Evolutionary conservation across 2,888 invertebrate species (phyloP), one percentile per base, ranked within the genome.

Genomic region (Cephalotes varians): DNA sequence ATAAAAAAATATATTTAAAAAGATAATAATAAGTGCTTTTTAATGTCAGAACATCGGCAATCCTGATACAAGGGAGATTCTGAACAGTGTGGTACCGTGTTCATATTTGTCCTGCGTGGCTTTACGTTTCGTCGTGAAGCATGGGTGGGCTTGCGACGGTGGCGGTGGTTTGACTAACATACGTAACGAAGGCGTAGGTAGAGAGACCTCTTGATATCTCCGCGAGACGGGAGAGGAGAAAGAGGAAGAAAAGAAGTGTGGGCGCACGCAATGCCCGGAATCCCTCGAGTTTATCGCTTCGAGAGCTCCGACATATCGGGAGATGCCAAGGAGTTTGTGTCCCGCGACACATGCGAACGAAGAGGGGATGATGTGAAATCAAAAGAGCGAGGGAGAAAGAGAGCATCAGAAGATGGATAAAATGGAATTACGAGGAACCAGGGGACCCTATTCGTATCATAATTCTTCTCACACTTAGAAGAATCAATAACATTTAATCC

Each of bases 161-260:
- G 64, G 67, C 21, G 72, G 56, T 56, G 40, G 18, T 44, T 31
- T 21, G 77, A 82, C 67, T 84, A 86, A 87, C 81, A 82, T 81
- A 83, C 86, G 86, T 87, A 86, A 86, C 84, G 83, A 89, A 88
- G 85, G 84, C 82, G 82, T 88, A 90, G 90, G 86, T 83, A 90
- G 88, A 77, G 71, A 77, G 40, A 71, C 54, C 84, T 88, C 90
- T 85, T 89, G 87, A 89, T 89, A 88, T 84, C 76, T 72, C 58
- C 56, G 40, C 12, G 25, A 25, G 10, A n/a, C 18, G 76, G 28
- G 7, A 28, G 65, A 31, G 47, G 21, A 64, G 28, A 44, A 44
- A 12, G 2, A 34, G 40, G 31, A 56, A 15, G 7, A 18, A 25
- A 58, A 64, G 25, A 71, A 54, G 83, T 51, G 76, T 76, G 79